Percentiles rank a stretch among this genome's conserved stretches.
These are phyloP conservation scores for Fragum fragum DNA, from an alignment of 2,888 invertebrate genomes.

Conservation along the genomic window DNA sequence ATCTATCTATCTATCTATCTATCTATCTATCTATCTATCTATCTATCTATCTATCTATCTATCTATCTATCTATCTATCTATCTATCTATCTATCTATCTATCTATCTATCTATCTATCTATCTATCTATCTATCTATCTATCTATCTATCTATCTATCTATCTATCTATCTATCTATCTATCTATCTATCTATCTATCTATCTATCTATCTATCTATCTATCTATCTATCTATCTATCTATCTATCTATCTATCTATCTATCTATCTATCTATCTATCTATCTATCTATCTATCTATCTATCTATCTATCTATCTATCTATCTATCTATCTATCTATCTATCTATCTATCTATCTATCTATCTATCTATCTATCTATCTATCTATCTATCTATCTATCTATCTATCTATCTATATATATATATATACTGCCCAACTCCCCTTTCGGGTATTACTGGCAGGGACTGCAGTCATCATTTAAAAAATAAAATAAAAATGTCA, in stretches of 20 bases:
- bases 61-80: background rate
- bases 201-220: no score
- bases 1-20: constrained; percentile 13
- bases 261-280: background rate
- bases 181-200: background rate
- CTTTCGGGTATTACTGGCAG: no score
- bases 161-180: background rate
- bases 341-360: background rate
- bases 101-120: no score
- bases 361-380: constrained; percentile 1
- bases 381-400: background rate
- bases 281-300: no score
- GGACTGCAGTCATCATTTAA: no score
- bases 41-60: constrained; percentile 1
- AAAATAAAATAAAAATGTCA: no score
- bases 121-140: no score
- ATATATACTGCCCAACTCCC: no score
- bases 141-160: background rate
- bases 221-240: background rate
- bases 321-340: constrained; percentile 13
- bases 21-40: background rate
- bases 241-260: background rate
- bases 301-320: no score
- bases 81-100: no score
- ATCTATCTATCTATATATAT: no score